phyloP scores from a whole-genome alignment of 2,797 vertebrate species.

The Rhinatrema bivittatum region DNA sequence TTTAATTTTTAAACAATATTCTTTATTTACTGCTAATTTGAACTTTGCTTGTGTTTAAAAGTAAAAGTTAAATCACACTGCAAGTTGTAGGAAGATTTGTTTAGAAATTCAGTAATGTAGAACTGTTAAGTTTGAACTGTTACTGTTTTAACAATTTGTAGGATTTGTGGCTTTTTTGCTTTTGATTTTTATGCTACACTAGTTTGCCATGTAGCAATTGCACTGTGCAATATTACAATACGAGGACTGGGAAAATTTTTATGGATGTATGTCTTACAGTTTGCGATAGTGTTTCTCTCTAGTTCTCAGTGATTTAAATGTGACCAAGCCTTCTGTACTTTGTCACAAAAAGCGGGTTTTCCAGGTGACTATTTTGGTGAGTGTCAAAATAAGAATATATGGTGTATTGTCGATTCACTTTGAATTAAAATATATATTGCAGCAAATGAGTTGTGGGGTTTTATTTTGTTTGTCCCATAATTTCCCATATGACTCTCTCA shows the following conservation, averaged over 20 bases:
- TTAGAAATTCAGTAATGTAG: constrained; percentile 73
- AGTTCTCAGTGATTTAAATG: constrained; percentile 99
- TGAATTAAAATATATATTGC: constrained; percentile 98
- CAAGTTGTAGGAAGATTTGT: constrained; percentile 89
- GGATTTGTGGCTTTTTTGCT: constrained; percentile 72
- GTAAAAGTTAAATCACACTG: constrained; percentile 93
- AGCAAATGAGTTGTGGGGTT: constrained; percentile 51
- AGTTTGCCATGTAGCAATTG: constrained; percentile 99
- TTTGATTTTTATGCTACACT: constrained; percentile 94
- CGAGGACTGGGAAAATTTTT: constrained; percentile 95
- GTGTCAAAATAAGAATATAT: constrained; percentile 99
- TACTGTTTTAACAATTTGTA: constrained; percentile 87
- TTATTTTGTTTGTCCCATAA: constrained; percentile 21
- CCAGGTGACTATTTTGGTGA: constrained; percentile 99
- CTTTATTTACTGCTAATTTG: constrained; percentile 59
- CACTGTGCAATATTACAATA: constrained; percentile 99
- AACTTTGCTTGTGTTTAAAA: constrained; percentile 61
- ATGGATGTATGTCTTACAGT: constrained; percentile 98
- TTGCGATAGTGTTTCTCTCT: constrained; percentile 99
- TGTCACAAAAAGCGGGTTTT: constrained; percentile 99
- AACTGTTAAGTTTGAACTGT: constrained; percentile 87
- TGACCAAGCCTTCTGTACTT: constrained; percentile 99
- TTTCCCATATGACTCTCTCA: too few species aligned
- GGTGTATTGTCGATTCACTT: constrained; percentile 99
- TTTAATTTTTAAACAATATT: constrained; percentile 51